Base-by-base conservation (phyloP, 2,888 invertebrate genomes). In the Hybos culiciformis region DNA sequence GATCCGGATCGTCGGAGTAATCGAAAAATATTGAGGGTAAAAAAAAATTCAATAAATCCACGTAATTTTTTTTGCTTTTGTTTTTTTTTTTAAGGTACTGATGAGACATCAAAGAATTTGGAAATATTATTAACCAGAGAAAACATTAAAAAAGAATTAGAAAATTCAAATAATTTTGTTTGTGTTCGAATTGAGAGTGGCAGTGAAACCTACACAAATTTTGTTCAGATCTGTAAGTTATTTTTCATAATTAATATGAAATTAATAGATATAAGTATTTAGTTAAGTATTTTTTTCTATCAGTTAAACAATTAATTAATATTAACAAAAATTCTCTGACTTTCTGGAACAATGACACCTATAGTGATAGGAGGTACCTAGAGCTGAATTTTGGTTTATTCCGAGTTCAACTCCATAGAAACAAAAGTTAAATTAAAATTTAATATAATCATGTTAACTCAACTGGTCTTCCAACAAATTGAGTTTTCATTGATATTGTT, bases 141-240 rank as follows among this genome's bases (percentile, higher is more conserved):
- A 2, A 71, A 67, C 2, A 67, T 77, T 4, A 60, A 68, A 6
- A 61, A 65, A 0, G 70, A 76, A 39, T 67, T 83, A 17, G 72
- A 79, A 53, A 66, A 70, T 26, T 65, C n/a, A n/a, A n/a, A 70
- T 2, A 69, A 78, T 53, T 86, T 86, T 69, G 78, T 90, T 3
- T 80, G 84, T 2, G 75, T 91, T 43, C 81, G 80, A 60, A 69
- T 91, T 37, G 75, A 76, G 59, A 80, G 80, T 44, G 78, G 80
- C 20, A 77, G 80, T n/a, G 70, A 78, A 26, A 72, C 78, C 43
- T 86, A 87, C 58, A 75, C 73, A 56, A 87, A 86, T 57, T 90
- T 88, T 61, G 77, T 77, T 39, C 78, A 81, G 65, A 82, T 87
- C 55, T 88, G 87, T 87, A 84, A 83, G 83, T 82, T 34, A 4